A percentile compares a stretch with the other conserved stretches of the same genome.
Evolutionary conservation across 2,113 vertebrate genomes (phyloP).

Genomic region (Zingel zingel): DNA sequence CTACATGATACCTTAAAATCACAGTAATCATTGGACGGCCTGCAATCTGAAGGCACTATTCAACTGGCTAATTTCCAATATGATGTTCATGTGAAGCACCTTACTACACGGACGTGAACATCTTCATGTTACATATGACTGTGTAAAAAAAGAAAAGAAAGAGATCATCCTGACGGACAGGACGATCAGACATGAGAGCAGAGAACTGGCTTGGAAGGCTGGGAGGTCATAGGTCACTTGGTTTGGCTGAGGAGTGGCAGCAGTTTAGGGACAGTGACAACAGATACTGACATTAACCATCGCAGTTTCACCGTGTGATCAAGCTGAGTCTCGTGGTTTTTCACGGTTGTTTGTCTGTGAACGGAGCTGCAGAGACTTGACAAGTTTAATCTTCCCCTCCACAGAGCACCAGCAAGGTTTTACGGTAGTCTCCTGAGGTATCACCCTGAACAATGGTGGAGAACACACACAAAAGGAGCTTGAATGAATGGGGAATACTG

Average conservation of each 20-base stretch:
- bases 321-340: constrained; percentile 30
- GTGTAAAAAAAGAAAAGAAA: constrained; percentile 54
- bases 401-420: constrained; percentile 91
- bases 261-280: constrained; percentile 42
- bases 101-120: constrained; percentile 28
- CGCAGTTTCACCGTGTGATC: constrained; percentile 45
- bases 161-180: constrained; percentile 6
- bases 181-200: constrained; percentile 33
- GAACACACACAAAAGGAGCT: constrained; percentile 34
- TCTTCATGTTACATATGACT: constrained; percentile 20
- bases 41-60: constrained; percentile 53
- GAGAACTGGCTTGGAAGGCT: constrained; percentile 41
- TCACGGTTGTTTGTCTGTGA: constrained; percentile 13
- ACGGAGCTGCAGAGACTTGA: constrained; percentile 11
- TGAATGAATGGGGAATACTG: constrained; percentile 20
- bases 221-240: constrained; percentile 63
- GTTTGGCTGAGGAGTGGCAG: constrained; percentile 73
- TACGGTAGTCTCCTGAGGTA: constrained; percentile 95
- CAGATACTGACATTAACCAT: constrained; percentile 36
- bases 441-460: constrained; percentile 87
- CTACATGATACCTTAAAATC: constrained; percentile 35
- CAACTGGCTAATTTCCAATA: constrained; percentile 11
- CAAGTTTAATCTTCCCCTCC: constrained; percentile 91
- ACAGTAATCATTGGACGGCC: constrained; percentile 46
- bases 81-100: constrained; percentile 17